Percentiles rank a stretch among this genome's conserved stretches.
Evolutionary conservation across 2,113 vertebrate genomes (phyloP).

Genomic region (Rhynchomys soricoides): DNA sequence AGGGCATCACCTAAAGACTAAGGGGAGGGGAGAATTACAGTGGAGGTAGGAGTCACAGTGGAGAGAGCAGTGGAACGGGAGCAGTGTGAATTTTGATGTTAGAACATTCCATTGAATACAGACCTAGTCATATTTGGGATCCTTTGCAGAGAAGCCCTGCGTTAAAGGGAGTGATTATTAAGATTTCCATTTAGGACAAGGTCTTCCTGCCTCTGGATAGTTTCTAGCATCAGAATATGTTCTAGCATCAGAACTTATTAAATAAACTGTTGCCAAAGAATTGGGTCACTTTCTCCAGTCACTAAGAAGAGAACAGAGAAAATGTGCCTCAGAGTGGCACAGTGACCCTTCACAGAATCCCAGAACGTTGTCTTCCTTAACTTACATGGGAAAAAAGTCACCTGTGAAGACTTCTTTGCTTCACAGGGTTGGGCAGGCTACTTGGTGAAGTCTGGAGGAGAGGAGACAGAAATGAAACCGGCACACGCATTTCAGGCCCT

Average conservation of each 20-base stretch:
- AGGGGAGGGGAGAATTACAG: not conserved
- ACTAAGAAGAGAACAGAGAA: conserved; percentile 53
- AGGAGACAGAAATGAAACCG: not conserved
- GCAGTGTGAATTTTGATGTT: conserved; percentile 13
- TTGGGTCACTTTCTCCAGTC: conserved; percentile 44
- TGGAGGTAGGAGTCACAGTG: not conserved
- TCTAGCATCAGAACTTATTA: conserved; percentile 60
- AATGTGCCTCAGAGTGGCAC: not conserved
- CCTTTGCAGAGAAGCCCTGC: conserved; percentile 47
- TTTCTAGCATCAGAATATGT: conserved; percentile 39
- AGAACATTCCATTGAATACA: conserved; percentile 38
- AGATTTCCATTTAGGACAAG: conserved; percentile 60
- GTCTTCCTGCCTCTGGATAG: conserved; percentile 49
- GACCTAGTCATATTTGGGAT: conserved; percentile 20
- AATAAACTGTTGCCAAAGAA: conserved; percentile 62
- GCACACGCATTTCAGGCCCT: conserved; percentile 42
- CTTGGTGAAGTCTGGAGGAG: conserved; percentile 3
- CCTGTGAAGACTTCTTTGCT: conserved; percentile 43
- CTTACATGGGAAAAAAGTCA: conserved; percentile 7
- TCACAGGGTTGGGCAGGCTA: not conserved
- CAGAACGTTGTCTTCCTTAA: conserved; percentile 14
- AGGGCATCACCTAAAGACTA: not conserved
- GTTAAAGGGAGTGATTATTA: conserved; percentile 46
- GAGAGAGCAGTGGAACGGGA: not conserved
- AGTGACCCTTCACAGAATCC: not conserved